Base-by-base conservation (phyloP, 2,888 invertebrate genomes). In the Stenolophus ochropezus region DNA sequence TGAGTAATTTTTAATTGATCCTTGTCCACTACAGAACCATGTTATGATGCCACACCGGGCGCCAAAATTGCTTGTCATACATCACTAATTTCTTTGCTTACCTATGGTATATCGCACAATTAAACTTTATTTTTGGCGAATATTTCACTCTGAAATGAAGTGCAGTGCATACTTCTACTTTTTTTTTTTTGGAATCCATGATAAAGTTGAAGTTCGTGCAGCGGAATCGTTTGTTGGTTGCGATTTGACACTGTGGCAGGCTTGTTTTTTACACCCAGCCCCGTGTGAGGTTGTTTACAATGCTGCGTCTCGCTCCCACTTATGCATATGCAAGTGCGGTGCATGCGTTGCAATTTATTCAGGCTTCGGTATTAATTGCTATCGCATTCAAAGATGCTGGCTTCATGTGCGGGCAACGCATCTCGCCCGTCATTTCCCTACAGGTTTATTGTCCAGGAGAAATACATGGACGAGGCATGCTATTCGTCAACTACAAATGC, bases 201-300 rank as follows among this genome's bases (percentile, higher is more conserved):
- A 69, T 42, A 69, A 69, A 69, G 18, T 33, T 11, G 1, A 27
- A 18, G 16, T 69, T 27, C 69, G 69, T 69, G 69, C 33, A 11
- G 3, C 6, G 18, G 8, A 5, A 18, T 16, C 69, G 42, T 69
- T 69, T 69, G 11, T 69, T 42, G 11, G 14, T 33, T 42, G 33
- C 8, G 42, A 69, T 69, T 78, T 78, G 78, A 78, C 78, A 65
- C 78, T 47, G 21, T 47, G 47, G 65, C 27, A 25, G 49, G 65
- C 78, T 78, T 78, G 78, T 78, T 78, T 78, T 80, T 80, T 80
- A 80, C 79, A 80, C 79, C 79, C 79, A 56, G 53, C 79, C 71
- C 79, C 53, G 71, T 80, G 79, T 69, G 79, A 80, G 27, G 71
- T 80, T 71, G 71, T 80, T 80, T 80, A 80, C 25, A 53, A 69